A percentile compares a stretch with the other conserved stretches of the same genome.
These are phyloP conservation scores for Amorpha juglandis DNA, from an alignment of 2,888 invertebrate genomes.

Conservation along the genomic window DNA sequence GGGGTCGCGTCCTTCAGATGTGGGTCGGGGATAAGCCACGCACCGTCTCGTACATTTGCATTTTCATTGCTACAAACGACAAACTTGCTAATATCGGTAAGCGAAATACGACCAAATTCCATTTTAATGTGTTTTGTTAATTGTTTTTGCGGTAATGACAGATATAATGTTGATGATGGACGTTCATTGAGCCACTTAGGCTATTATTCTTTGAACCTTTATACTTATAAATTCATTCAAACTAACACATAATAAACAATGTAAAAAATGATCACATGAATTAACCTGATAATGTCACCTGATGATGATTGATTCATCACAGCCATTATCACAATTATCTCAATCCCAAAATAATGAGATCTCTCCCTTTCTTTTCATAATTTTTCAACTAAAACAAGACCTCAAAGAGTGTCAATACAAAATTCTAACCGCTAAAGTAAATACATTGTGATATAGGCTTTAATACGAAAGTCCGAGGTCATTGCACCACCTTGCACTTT, in stretches of 20 bases:
- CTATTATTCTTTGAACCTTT: no score
- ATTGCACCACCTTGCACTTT: slow-evolving; percentile 79
- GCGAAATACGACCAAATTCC: slow-evolving; percentile 63
- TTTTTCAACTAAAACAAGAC: background rate
- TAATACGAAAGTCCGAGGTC: slow-evolving; percentile 63
- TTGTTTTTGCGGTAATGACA: background rate
- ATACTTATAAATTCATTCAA: no score
- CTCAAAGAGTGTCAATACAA: background rate
- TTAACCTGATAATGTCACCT: no score
- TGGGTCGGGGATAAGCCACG: slow-evolving; percentile 80
- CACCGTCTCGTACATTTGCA: slow-evolving; percentile 71
- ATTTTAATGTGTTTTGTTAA: slow-evolving; percentile 34
- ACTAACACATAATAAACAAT: no score
- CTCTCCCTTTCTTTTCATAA: background rate
- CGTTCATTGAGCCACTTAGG: background rate
- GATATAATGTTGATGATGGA: background rate
- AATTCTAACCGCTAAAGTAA: background rate
- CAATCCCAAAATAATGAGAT: background rate
- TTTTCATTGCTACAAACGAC: slow-evolving; percentile 71
- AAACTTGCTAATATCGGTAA: slow-evolving; percentile 54
- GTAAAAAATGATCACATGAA: no score
- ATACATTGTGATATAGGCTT: slow-evolving; percentile 41
- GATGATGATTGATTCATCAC: no score
- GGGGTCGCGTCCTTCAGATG: slow-evolving; percentile 77
- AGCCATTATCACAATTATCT: no score